These are phyloP conservation scores for Cygnus olor DNA, from an alignment of 2,797 vertebrate genomes.

Conservation along the genomic window DNA sequence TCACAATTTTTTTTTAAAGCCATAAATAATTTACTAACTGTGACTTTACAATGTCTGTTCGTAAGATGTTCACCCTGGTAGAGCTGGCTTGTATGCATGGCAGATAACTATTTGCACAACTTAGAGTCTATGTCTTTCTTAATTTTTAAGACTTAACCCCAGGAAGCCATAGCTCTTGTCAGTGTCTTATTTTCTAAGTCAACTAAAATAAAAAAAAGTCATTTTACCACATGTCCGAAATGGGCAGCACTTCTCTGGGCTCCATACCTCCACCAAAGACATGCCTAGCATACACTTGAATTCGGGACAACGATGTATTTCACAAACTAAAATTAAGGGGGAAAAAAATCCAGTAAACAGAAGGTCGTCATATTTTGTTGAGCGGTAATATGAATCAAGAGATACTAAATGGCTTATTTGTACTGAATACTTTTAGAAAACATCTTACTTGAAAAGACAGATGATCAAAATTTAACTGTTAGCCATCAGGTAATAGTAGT, in stretches of 20 bases:
- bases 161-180: neutral
- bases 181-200: neutral
- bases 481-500: neutral
- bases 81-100: neutral
- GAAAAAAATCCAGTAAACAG: neutral
- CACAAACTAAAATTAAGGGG: conserved; percentile 83
- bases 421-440: neutral
- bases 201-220: neutral
- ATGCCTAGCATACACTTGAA: conserved; percentile 87
- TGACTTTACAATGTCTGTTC: too few species aligned
- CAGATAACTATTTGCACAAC: neutral
- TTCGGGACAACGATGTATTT: conserved; percentile 87
- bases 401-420: neutral
- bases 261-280: conserved; percentile 82
- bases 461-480: neutral
- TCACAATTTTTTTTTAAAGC: neutral
- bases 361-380: neutral
- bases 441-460: neutral
- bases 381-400: neutral
- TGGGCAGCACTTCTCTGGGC: conserved; percentile 87
- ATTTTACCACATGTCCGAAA: conserved; percentile 89
- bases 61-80: neutral
- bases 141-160: neutral
- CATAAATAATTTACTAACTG: neutral
- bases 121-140: neutral